Base-by-base conservation (phyloP, 2,888 invertebrate genomes). In the Chaetogeoica ovagalla region DNA sequence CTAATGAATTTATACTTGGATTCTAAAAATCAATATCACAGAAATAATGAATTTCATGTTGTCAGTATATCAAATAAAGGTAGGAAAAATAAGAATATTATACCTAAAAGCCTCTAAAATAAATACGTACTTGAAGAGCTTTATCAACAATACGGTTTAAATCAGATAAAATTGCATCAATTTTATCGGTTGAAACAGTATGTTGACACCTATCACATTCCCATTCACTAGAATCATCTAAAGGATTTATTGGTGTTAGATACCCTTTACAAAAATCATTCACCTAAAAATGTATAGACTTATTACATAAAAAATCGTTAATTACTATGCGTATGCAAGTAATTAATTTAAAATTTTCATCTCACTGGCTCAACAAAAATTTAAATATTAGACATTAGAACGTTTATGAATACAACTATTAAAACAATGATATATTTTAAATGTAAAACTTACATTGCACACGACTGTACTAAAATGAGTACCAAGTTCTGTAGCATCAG, bases 401-500 rank as follows among this genome's bases (percentile, higher is more conserved):
- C 3, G 55, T 55, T 55, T 19, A 19, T 55, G 6, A 19, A 52
- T 9, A 19, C 19, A 8, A 55, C 6, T 52, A 52, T 55, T 48
- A 15, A 48, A 48, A 48, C 48, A 39, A 39, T 43, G 9, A 19
- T 43, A 21, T 13, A 43, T 15, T 23, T 57, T 8, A 23, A 30
- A 68, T 52, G 19, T 23, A 57, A 69, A 76, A 75, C 82, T 81
- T 71, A 82, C 82, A 2, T 90, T 90, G 84, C 93, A 93, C 84
- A 89, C 90, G 84, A 93, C 87, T 0, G 91, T 91, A 83, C 92
- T 92, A 60, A 94, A 87, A 85, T 91, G 90, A 0, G 93, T 93
- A 0, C 91, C 92, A 37, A 93, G 85, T 86, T 95, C 95, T 0
- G 93, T 93, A n/a, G 93, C 91, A 86, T 95, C 94, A 60, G 88